Evolutionary conservation across 2,797 vertebrate species (phyloP), one percentile per base, ranked within the genome.

Genomic region (Cuculus canorus): DNA sequence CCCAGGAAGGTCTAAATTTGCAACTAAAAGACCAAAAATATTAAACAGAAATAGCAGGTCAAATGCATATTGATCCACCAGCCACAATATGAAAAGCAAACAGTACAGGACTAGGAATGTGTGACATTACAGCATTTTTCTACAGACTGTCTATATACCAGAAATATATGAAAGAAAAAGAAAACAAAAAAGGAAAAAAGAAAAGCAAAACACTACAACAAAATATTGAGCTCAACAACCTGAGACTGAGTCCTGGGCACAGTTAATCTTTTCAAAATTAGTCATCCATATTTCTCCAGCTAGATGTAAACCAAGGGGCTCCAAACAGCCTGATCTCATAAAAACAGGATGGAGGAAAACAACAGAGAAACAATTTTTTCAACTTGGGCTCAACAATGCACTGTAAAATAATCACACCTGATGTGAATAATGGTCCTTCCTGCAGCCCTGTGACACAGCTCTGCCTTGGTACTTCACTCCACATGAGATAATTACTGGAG

Each of bases 371-470:
- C 28, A 22, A 37, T 89, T 17, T 4, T 68, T 84, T 52, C 37
- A 39, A 30, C 3, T 1, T 57, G 15, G 2, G 48, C 50, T 82
- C 28, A 81, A 27, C 14, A 33, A 32, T 0, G 1, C 39, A 35
- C 7, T 4, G 32, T 35, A 79, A 56, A 23, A 23, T 18, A 13
- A 39, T 57, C 28, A 85, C 19, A 80, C 13, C 19, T 88, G 35
- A 32, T 22, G 54, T 61, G 71, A 86, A 52, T 19, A 41, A 53
- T 27, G 16, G 9, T 24, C 21, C 9, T 16, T 83, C 59, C 33
- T 56, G 22, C 27, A 72, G 30, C 17, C 28, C 33, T 53, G 17
- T 1, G 1, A 32, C 25, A 19, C 12, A 1, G 1, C 3, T 5
- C 14, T 54, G 27, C 10, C 65, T 52, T 37, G 4, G 12, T 54